Evolutionary conservation across 2,113 vertebrate species (phyloP).

Genomic region (Aspidoscelis tigris): DNA sequence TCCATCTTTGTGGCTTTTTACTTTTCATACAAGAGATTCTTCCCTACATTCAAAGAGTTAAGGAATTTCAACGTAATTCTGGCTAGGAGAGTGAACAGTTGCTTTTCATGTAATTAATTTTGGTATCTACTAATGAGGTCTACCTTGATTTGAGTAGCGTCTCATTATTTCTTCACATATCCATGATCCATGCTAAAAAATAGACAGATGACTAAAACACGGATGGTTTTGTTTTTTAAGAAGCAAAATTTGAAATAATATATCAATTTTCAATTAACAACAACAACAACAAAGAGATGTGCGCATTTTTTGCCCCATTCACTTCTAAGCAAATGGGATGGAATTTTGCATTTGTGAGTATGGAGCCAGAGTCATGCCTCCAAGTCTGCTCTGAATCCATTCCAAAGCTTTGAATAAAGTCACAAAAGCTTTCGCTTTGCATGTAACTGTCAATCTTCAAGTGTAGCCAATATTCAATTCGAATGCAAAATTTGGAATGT

Average conservation of each 20-base stretch:
- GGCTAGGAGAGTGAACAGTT: not conserved
- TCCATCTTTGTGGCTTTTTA: not conserved
- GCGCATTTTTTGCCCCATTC: no score
- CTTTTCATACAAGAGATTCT: not conserved
- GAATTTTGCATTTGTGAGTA: no score
- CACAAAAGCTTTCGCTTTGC: no score
- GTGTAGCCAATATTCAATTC: no score
- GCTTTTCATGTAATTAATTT: not conserved
- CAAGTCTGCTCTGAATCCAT: no score
- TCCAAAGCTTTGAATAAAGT: no score
- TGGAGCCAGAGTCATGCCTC: no score
- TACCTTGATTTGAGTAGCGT: not conserved
- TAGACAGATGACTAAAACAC: not conserved
- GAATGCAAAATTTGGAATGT: no score
- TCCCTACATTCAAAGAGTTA: not conserved
- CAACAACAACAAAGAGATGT: not conserved
- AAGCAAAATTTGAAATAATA: not conserved
- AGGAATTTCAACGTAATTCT: not conserved
- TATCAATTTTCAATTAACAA: not conserved
- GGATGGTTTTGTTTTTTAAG: not conserved
- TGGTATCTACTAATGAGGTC: not conserved
- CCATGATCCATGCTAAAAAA: not conserved
- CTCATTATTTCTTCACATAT: not conserved
- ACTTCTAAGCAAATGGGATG: no score
- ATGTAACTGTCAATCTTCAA: no score